These are phyloP conservation scores for Numenius arquata DNA, from an alignment of 2,113 vertebrate genomes.

Conservation along the genomic window DNA sequence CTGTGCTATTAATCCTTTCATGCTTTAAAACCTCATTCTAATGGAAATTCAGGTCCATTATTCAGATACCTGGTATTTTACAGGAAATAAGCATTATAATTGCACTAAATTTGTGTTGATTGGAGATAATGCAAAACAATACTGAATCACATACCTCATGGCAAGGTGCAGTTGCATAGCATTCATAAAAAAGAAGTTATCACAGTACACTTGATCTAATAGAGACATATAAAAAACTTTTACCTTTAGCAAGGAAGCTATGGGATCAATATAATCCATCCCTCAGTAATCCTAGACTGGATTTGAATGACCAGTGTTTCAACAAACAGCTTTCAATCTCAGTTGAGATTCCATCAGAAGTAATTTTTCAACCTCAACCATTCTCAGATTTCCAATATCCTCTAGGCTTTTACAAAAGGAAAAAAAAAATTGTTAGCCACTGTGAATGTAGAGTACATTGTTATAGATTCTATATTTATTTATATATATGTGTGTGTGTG, in stretches of 20 bases:
- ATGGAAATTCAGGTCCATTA: neutral
- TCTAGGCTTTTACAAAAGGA: neutral
- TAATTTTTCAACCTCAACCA: neutral
- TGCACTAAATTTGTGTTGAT: neutral
- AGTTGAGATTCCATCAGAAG: neutral
- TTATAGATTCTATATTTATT: neutral
- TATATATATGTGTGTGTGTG: neutral
- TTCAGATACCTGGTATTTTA: neutral
- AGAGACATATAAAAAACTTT: neutral
- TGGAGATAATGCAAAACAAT: neutral
- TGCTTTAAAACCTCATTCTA: neutral
- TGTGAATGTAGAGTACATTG: neutral
- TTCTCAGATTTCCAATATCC: neutral
- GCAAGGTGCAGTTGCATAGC: neutral
- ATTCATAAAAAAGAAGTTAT: neutral
- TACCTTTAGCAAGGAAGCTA: neutral
- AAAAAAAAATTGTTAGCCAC: neutral
- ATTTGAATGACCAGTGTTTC: neutral
- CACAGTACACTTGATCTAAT: neutral
- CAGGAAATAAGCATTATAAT: neutral
- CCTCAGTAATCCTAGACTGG: neutral
- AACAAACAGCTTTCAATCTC: neutral
- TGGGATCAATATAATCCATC: neutral
- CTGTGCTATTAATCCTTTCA: neutral
- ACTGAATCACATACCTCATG: neutral